Evolutionary conservation across 2,797 vertebrate genomes (phyloP).

Genomic region (Coranthus polyacanthus): DNA sequence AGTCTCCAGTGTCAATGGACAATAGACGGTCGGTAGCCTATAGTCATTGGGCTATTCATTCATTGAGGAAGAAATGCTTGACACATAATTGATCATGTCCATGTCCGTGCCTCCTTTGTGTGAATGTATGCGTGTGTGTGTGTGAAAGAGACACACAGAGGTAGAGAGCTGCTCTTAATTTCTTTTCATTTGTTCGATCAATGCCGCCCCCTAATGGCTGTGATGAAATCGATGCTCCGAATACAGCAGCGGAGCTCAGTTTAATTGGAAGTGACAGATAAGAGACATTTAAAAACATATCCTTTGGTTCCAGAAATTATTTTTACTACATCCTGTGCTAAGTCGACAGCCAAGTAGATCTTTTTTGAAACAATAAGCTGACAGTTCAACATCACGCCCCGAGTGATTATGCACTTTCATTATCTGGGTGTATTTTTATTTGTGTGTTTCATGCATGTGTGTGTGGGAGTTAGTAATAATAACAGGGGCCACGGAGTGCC

Average conservation of each 20-base stretch:
- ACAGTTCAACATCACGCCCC: constrained; percentile 37
- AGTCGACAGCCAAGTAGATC: constrained; percentile 50
- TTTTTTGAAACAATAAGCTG: constrained; percentile 52
- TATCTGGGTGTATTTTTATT: constrained; percentile 45
- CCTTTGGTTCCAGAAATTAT: constrained; percentile 52
- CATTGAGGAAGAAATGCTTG: constrained; percentile 81
- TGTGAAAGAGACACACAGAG: constrained; percentile 8
- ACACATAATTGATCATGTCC: constrained; percentile 87
- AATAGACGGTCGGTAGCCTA: constrained; percentile 79
- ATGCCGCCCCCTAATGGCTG: constrained; percentile 82
- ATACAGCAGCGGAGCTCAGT: constrained; percentile 24
- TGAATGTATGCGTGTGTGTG: constrained; percentile 50
- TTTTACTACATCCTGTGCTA: constrained; percentile 56
- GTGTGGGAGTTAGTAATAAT: constrained; percentile 26
- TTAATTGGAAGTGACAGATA: constrained; percentile 64
- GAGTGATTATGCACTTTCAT: constrained; percentile 50
- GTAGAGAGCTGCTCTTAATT: constrained; percentile 43
- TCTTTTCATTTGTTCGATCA: constrained; percentile 73
- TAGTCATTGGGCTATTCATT: constrained; percentile 81
- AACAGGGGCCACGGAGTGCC: constrained; percentile 27
- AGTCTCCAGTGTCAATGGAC: constrained; percentile 80
- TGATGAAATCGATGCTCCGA: constrained; percentile 42
- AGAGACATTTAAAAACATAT: constrained; percentile 64
- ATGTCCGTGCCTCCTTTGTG: constrained; percentile 84
- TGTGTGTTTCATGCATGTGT: constrained; percentile 3